Evolutionary conservation across 2,888 invertebrate genomes (phyloP).

Genomic region (Nomada ruficornis): DNA sequence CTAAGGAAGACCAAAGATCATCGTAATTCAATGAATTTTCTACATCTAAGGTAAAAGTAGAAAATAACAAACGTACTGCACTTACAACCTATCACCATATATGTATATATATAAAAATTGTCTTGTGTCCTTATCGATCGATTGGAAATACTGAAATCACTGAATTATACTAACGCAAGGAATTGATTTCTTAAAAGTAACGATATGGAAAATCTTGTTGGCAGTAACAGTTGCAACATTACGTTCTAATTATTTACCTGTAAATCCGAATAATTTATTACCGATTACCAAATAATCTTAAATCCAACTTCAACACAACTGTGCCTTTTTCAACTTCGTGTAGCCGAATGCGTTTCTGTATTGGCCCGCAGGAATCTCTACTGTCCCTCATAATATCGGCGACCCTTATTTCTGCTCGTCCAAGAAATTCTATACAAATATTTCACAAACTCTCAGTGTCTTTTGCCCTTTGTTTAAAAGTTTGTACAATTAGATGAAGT

Average conservation of each 20-base stretch:
- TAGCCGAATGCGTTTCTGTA: slow-evolving; percentile 87
- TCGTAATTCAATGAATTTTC: slow-evolving; percentile 1
- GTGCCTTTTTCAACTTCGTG: slow-evolving; percentile 90
- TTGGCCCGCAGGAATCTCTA: slow-evolving; percentile 87
- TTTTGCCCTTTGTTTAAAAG: no score
- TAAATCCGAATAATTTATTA: slow-evolving; percentile 42
- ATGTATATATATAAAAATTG: slow-evolving; percentile 15
- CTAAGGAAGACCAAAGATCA: slow-evolving; percentile 48
- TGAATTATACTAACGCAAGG: slow-evolving; percentile 16
- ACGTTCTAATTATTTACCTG: neutral
- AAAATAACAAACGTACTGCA: slow-evolving; percentile 31
- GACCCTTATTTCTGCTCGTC: slow-evolving; percentile 89
- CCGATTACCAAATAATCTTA: slow-evolving; percentile 86
- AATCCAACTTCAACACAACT: slow-evolving; percentile 89
- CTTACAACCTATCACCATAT: slow-evolving; percentile 23
- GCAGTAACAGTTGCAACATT: slow-evolving; percentile 20
- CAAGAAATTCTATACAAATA: slow-evolving; percentile 88
- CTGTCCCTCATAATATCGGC: slow-evolving; percentile 87
- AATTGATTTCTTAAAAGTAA: neutral
- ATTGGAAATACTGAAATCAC: neutral
- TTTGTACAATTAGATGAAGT: neutral
- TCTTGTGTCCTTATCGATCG: slow-evolving; percentile 6
- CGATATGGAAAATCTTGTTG: slow-evolving; percentile 21
- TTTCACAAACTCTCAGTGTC: slow-evolving; percentile 12
- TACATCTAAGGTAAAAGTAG: slow-evolving; percentile 8